Conservation (phyloP, 2,113 vertebrate species). For the Pteropus alecto region DNA sequence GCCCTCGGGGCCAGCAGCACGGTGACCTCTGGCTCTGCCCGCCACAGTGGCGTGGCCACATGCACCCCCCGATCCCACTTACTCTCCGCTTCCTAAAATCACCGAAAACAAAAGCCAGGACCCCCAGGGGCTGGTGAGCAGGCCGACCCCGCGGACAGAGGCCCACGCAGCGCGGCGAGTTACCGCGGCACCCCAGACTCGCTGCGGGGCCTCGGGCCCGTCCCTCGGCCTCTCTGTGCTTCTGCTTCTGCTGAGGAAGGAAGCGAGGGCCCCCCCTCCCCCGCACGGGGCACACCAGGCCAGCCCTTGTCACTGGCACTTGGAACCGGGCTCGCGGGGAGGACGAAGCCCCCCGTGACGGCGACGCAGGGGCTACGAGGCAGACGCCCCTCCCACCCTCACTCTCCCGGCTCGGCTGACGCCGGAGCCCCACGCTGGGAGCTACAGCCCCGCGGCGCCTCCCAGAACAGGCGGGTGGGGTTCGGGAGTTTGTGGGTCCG, state of each 20-base stretch:
- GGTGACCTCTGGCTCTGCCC: not conserved
- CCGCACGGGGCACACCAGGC: too few species aligned
- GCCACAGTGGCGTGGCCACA: not conserved
- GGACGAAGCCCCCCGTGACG: accelerated
- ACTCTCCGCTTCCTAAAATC: not conserved
- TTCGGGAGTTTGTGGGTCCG: not conserved
- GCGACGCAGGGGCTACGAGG: accelerated
- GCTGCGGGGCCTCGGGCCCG: not conserved
- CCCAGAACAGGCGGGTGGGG: accelerated
- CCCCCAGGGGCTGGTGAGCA: too few species aligned
- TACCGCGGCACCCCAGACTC: accelerated
- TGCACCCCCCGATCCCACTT: too few species aligned
- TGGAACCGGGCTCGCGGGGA: accelerated
- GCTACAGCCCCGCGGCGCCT: accelerated
- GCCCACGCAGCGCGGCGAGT: accelerated
- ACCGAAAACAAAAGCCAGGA: too few species aligned
- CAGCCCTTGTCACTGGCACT: too few species aligned
- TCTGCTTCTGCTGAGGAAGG: not conserved
- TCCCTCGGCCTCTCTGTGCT: not conserved
- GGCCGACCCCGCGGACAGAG: too few species aligned
- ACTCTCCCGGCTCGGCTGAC: accelerated
- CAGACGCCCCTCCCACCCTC: not conserved
- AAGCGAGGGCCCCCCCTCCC: accelerated
- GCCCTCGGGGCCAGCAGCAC: too few species aligned
- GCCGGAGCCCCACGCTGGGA: too few species aligned